Conservation (phyloP, 2,113 vertebrate genomes). For the Aegithalos caudatus region DNA sequence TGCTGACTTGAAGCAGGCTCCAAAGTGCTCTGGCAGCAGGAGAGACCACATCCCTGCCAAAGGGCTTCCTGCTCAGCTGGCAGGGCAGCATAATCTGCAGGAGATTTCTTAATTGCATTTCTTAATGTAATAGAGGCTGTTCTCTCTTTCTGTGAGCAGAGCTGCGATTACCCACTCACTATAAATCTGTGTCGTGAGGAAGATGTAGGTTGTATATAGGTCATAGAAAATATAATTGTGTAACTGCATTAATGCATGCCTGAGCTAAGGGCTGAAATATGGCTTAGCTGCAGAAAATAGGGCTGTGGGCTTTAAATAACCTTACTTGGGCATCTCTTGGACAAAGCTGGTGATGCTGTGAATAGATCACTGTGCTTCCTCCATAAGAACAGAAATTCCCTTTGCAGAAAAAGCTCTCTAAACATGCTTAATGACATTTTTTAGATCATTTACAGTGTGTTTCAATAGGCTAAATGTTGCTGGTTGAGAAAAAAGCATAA, state of each 20-base stretch:
- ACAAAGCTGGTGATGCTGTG: neutral
- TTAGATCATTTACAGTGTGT: neutral
- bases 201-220: neutral
- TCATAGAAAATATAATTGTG: neutral
- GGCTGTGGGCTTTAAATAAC: neutral
- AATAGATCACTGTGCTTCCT: neutral
- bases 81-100: neutral
- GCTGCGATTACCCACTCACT: neutral
- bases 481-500: neutral
- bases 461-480: neutral
- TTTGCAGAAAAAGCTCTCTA: neutral
- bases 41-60: rapidly evolving
- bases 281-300: neutral
- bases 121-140: neutral
- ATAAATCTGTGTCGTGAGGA: neutral
- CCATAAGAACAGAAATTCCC: neutral
- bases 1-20: neutral
- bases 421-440: neutral
- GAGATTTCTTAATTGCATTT: neutral
- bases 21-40: rapidly evolving
- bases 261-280: neutral
- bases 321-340: neutral
- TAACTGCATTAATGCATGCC: neutral
- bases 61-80: rapidly evolving
- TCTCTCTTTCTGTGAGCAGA: rapidly evolving